These are phyloP conservation scores for Drosophila mauritiana DNA, from an alignment of 1,140 invertebrate species.

Conservation along the genomic window DNA sequence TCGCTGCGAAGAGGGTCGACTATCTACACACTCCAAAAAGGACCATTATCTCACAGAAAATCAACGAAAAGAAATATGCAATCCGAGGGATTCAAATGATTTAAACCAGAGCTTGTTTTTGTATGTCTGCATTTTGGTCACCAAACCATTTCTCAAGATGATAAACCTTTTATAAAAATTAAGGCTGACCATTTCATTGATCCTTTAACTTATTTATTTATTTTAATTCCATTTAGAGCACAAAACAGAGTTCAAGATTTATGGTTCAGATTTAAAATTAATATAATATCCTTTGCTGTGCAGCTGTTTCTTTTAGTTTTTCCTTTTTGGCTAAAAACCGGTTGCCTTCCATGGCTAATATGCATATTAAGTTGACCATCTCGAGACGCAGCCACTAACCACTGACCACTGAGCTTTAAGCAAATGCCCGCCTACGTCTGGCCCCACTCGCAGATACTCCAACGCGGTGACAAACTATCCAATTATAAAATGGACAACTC, in stretches of 20 bases:
- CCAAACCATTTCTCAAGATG: no score
- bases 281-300: slow-evolving; percentile 17
- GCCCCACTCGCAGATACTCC: not conserved
- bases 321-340: slow-evolving; percentile 3
- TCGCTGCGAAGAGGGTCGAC: slow-evolving; percentile 8
- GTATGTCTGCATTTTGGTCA: not conserved
- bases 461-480: slow-evolving; percentile 69
- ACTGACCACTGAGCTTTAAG: slow-evolving; percentile 49
- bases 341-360: slow-evolving; percentile 35
- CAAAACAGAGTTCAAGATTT: slow-evolving; percentile 2
- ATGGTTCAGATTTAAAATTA: slow-evolving; percentile 24
- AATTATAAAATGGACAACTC: slow-evolving; percentile 66
- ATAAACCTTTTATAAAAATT: no score
- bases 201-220: no score
- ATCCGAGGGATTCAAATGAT: not conserved
- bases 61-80: slow-evolving; percentile 13
- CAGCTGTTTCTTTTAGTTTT: not conserved
- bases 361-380: slow-evolving; percentile 52
- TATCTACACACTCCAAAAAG: not conserved
- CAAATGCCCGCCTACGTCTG: slow-evolving; percentile 30
- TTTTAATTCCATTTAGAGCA: not conserved
- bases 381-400: slow-evolving; percentile 45
- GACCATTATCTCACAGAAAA: slow-evolving; percentile 29
- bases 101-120: not conserved
- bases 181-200: no score